Base-by-base conservation (phyloP, 2,888 invertebrate species). In the Eremobia ochroleuca region DNA sequence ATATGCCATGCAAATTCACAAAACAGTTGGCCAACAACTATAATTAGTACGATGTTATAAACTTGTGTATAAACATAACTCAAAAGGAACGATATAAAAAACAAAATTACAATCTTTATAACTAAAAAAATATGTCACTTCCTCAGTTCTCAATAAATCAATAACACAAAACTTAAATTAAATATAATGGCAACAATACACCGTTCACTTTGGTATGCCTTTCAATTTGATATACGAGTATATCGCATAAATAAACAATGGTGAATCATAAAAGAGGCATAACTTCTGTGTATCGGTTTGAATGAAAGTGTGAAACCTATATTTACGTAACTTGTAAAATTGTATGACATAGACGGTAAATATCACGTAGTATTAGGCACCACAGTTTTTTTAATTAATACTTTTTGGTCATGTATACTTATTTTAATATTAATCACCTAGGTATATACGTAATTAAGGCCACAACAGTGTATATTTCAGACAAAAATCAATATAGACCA, bases 291-390 rank as follows among this genome's bases (percentile, higher is more conserved):
- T 25, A 34, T 34, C 11, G n/a, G 2, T n/a, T 31, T 15, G 25
- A 46, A 31, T 46, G 1, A 31, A 67, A 15, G 8, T 18, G 9
- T 43, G 43, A 43, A 43, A 43, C 15, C 31, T 31, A 18, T 31
- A 59, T 34, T 67, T n/a, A 68, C 34, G 18, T 34, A 18, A 68
- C 18, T 34, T n/a, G 68, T 52, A 34, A 52, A 68, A n/a, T 52
- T 68, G 18, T 68, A 67, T 15, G 4, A n/a, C 18, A 34, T 52
- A 52, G n/a, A 34, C 68, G 52, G 46, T n/a, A 34, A 52, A 34
- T n/a, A 34, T n/a, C 11, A 34, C 49, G 9, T 49, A 34, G 3
- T n/a, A 18, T 67, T 5, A 52, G 11, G n/a, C 34, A 34, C 31
- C 9, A 34, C n/a, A 11, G 11, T 34, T 34, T 52, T 68, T 21